phyloP scores from a whole-genome alignment of 2,113 vertebrate genomes.

The Ondatra zibethicus region DNA sequence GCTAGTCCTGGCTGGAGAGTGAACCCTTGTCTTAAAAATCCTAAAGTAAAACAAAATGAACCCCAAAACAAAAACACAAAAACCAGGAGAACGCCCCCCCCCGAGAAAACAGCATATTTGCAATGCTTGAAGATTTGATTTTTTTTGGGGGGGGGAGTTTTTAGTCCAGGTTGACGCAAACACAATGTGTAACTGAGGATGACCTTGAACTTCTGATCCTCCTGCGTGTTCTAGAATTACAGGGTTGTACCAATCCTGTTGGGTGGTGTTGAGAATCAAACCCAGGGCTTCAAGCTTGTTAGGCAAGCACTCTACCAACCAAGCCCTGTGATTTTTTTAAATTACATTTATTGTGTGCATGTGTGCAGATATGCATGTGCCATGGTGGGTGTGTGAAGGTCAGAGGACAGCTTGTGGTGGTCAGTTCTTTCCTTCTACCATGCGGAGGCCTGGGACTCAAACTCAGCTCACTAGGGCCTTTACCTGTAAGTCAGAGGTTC shows the following conservation, averaged over 20 bases:
- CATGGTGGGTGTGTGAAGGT: neutral
- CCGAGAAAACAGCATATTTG: neutral
- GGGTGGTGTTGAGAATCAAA: too few species aligned
- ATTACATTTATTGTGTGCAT: neutral
- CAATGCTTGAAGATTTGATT: neutral
- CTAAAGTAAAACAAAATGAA: neutral
- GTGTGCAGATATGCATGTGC: neutral
- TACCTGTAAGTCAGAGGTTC: neutral
- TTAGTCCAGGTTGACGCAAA: neutral
- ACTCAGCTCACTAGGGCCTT: neutral
- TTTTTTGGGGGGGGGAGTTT: neutral
- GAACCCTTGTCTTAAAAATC: neutral
- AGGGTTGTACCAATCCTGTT: neutral
- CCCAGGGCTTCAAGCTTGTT: neutral
- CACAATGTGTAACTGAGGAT: neutral
- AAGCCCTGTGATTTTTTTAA: neutral
- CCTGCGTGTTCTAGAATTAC: neutral
- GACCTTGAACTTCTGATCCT: neutral
- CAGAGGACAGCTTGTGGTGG: neutral
- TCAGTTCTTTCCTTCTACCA: neutral
- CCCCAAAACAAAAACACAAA: neutral
- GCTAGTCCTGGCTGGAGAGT: neutral
- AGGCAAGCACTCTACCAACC: neutral
- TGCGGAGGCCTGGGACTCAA: neutral
- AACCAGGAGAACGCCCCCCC: neutral